Conservation (phyloP, 2,113 vertebrate genomes). For the Lophura nycthemera region DNA sequence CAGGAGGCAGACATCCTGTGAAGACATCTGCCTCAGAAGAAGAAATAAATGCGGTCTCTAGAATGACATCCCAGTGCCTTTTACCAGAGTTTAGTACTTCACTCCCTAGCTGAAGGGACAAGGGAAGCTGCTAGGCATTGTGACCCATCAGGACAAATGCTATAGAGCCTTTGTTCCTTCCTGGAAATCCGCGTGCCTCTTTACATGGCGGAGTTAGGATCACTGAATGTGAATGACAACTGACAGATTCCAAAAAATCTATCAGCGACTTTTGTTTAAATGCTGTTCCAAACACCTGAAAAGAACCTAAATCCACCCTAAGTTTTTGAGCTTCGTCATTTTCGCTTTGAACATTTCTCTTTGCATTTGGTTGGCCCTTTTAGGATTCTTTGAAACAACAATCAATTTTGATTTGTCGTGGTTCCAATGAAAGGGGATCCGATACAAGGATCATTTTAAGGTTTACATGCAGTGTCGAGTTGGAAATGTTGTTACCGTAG, state of each 20-base stretch:
- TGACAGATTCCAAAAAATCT: neutral
- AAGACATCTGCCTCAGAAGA: neutral
- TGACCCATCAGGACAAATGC: neutral
- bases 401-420: too few species aligned
- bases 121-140: neutral
- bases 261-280: neutral
- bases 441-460: too few species aligned
- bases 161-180: neutral
- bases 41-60: neutral
- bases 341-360: too few species aligned
- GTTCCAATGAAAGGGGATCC: too few species aligned
- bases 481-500: too few species aligned
- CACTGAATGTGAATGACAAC: neutral
- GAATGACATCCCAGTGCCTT: neutral
- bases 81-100: neutral
- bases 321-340: too few species aligned
- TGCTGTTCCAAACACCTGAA: too few species aligned
- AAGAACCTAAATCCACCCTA: too few species aligned
- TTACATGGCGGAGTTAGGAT: fast-evolving
- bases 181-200: neutral
- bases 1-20: neutral
- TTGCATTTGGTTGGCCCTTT: too few species aligned
- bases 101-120: neutral
- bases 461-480: too few species aligned
- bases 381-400: too few species aligned